Percentiles rank a stretch among this genome's conserved stretches.
Evolutionary conservation across 2,113 vertebrate genomes (phyloP).

Genomic region (Microcebus tavaratra): DNA sequence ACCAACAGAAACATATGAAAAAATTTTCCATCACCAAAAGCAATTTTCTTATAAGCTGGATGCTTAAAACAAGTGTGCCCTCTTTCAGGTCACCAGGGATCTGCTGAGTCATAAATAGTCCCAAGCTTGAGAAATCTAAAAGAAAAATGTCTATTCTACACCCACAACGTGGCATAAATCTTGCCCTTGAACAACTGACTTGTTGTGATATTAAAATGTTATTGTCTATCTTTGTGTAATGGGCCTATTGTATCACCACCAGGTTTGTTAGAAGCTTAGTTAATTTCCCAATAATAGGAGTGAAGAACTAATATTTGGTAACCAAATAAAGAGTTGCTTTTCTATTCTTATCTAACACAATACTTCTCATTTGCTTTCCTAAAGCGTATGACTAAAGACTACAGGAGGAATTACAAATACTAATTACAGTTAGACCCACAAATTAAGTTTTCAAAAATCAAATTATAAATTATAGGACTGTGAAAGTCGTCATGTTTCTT

Average conservation of each 20-base stretch:
- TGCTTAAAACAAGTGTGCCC: neutral
- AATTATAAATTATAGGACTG: neutral
- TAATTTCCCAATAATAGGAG: neutral
- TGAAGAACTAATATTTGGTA: neutral
- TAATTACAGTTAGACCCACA: constrained; percentile 6
- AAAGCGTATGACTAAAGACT: neutral
- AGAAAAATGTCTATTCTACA: neutral
- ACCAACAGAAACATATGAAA: neutral
- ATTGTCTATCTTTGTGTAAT: neutral
- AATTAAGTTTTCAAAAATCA: constrained; percentile 41
- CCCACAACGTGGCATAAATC: neutral
- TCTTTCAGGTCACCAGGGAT: neutral
- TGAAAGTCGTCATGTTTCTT: neutral
- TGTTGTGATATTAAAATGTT: neutral
- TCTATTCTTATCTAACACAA: neutral
- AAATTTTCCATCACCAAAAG: neutral
- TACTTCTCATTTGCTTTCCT: neutral
- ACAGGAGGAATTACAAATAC: neutral
- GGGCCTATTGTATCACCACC: neutral
- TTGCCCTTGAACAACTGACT: neutral
- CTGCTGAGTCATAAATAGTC: neutral
- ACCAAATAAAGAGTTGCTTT: neutral
- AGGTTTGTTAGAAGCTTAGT: neutral
- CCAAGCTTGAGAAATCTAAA: neutral
- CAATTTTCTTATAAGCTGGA: neutral